These are phyloP conservation scores for Rhadinocentrus ornatus DNA, from an alignment of 2,797 vertebrate genomes.

Conservation along the genomic window DNA sequence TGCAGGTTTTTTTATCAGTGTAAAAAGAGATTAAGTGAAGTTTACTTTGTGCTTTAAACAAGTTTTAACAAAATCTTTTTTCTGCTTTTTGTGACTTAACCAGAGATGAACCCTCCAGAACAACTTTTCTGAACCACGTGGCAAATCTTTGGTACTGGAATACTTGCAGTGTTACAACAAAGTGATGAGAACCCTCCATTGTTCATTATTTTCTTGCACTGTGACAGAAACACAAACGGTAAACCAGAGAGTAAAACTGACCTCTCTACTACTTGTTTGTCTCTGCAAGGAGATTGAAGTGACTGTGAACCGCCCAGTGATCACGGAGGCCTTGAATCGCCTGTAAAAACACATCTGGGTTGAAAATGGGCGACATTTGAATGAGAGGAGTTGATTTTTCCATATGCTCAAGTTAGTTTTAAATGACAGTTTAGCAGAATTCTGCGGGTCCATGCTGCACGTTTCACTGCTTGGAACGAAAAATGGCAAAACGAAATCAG, in stretches of 20 bases:
- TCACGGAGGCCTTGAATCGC: not conserved
- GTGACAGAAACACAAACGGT: slow-evolving; percentile 15
- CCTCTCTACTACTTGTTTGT: slow-evolving; percentile 1
- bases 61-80: no score
- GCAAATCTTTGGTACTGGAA: no score
- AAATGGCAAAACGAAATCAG: not conserved
- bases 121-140: no score
- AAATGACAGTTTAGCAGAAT: not conserved
- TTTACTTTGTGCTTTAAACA: no score
- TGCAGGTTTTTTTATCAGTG: no score
- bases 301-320: not conserved
- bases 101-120: not conserved
- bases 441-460: not conserved
- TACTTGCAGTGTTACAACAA: no score
- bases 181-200: no score
- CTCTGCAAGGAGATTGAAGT: slow-evolving; percentile 11
- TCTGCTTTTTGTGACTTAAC: not conserved
- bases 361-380: not conserved
- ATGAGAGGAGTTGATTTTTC: not conserved
- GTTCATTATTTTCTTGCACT: no score
- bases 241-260: slow-evolving; percentile 28
- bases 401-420: not conserved
- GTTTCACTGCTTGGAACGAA: not conserved
- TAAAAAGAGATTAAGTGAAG: no score
- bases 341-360: not conserved